A percentile compares a stretch with the other conserved stretches of the same genome.
phyloP scores from a whole-genome alignment of 2,113 vertebrate genomes.

The Dipodomys stephensi region DNA sequence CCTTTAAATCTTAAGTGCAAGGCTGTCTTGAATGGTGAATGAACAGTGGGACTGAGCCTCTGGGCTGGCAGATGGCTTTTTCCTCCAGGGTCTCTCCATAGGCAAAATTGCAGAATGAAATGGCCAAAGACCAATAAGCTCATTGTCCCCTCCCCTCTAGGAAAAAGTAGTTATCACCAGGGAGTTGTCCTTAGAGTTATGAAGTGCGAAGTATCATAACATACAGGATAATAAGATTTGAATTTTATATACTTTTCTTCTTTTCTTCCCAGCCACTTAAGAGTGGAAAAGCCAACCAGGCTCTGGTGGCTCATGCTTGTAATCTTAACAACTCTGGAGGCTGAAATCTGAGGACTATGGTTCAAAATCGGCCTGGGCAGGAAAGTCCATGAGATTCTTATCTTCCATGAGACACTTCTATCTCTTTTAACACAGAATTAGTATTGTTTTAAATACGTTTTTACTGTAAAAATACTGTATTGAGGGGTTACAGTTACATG shows the following conservation, averaged over 20 bases:
- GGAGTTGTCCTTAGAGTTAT: background rate
- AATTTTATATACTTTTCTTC: constrained; percentile 12
- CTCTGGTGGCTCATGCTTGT: no score
- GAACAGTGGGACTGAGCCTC: background rate
- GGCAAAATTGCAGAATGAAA: background rate
- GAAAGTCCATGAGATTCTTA: no score
- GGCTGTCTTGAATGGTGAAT: background rate
- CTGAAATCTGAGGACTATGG: no score
- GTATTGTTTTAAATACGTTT: no score
- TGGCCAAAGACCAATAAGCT: accelerated
- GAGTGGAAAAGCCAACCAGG: background rate
- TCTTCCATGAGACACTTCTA: no score
- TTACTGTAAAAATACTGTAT: no score
- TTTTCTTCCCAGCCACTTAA: background rate
- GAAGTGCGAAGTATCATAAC: accelerated
- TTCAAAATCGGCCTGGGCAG: no score
- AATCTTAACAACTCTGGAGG: no score
- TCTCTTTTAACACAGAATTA: no score
- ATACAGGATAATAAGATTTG: background rate
- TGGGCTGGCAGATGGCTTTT: background rate
- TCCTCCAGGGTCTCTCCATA: background rate
- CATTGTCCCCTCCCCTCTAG: accelerated
- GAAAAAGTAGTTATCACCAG: background rate
- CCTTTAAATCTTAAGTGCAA: background rate
- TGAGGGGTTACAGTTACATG: no score